A percentile compares a stretch with the other conserved stretches of the same genome.
These are phyloP conservation scores for Calosoma granatense DNA, from an alignment of 1,140 invertebrate species.

Conservation along the genomic window DNA sequence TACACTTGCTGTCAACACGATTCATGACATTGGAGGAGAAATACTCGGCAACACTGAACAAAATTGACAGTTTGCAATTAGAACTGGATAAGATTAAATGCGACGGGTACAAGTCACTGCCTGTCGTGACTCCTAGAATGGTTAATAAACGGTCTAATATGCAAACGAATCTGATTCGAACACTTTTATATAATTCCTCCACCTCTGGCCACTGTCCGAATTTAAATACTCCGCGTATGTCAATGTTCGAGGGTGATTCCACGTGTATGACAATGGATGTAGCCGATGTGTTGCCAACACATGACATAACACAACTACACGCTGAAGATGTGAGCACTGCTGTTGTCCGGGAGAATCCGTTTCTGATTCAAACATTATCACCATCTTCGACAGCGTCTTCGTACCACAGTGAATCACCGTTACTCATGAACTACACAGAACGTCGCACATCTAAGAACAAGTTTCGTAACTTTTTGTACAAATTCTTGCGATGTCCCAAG, in stretches of 20 bases:
- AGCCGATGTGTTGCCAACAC: background rate
- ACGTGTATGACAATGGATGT: background rate
- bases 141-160: background rate
- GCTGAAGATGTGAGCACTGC: constrained; percentile 13
- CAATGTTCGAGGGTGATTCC: background rate
- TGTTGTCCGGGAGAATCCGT: background rate
- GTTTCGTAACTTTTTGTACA: background rate
- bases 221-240: background rate
- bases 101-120: too few relatives aligned
- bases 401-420: too few relatives aligned
- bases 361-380: background rate
- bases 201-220: too few relatives aligned
- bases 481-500: background rate
- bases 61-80: background rate
- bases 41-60: background rate
- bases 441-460: background rate
- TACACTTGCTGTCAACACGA: background rate
- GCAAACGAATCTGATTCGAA: background rate
- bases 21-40: background rate
- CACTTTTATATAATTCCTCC: background rate
- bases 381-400: background rate
- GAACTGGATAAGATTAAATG: background rate
- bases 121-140: background rate
- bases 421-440: too few relatives aligned
- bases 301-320: background rate